Evolutionary conservation across 2,113 vertebrate species (phyloP).

Genomic region (Sminthopsis crassicaudata): DNA sequence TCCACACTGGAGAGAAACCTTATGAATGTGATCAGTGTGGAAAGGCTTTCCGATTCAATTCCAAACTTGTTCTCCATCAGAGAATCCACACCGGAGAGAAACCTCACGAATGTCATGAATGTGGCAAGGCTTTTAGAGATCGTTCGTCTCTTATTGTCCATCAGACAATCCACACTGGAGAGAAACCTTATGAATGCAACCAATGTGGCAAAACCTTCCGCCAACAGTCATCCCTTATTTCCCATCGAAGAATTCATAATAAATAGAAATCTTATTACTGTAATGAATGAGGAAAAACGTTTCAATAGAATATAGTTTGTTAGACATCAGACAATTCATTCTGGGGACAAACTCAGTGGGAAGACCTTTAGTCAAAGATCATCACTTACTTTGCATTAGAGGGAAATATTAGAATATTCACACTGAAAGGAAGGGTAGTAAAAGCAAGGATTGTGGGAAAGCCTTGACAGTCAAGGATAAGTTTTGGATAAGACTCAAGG

Average conservation of each 20-base stretch:
- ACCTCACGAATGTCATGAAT: not conserved
- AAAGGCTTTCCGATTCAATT: not conserved
- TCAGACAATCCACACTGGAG: not conserved
- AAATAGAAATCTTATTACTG: not conserved
- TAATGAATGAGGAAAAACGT: not conserved
- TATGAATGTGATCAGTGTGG: not conserved
- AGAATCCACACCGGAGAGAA: not conserved
- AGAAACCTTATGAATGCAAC: not conserved
- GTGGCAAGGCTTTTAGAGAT: not conserved
- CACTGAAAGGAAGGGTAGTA: not conserved
- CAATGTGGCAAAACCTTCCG: not conserved
- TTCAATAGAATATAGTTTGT: not conserved
- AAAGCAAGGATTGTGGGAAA: not conserved
- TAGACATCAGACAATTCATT: not conserved
- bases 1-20: not conserved
- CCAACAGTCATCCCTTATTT: not conserved
- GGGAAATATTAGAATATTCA: not conserved
- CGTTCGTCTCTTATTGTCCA: not conserved
- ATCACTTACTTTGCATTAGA: not conserved
- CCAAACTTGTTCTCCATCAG: not conserved
- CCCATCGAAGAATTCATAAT: not conserved
- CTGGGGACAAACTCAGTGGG: not conserved
- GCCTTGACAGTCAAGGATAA: not conserved
- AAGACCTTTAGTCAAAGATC: not conserved
- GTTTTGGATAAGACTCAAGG: not conserved